Base-by-base conservation (phyloP, 2,888 invertebrate genomes). In the Mythimna pallens region DNA sequence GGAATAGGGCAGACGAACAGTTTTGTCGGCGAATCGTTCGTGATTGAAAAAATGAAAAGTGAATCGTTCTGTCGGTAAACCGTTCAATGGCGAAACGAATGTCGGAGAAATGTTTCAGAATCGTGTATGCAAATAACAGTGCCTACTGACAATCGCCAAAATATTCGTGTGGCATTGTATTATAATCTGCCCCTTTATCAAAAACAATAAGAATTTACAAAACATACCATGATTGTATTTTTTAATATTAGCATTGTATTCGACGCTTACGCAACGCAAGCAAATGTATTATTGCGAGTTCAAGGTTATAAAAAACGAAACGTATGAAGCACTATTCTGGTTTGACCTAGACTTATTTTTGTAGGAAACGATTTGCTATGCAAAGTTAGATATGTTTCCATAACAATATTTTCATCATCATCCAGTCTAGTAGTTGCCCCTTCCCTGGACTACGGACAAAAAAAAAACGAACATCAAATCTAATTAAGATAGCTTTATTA, bases 231-330 rank as follows among this genome's bases (percentile, higher is more conserved):
- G 14, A 22, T 50, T 14, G 17, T 34, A 10, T 47, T 9, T 17
- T 50, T 8, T 40, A 76, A 14, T 40, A 4, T 10, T 25, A 17
- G 34, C 40, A 57, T 73, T 58, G 71, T 78, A 25, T 47, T 30
- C 36, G 9, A 30, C 59, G 36, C 72, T 8, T 34, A 30, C 72
- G 36, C 34, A 47, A 79, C 22, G 22, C 22, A n/a, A 25, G n/a
- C 25, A 25, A 30, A 73, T 25, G 34, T 57, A 52, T 14, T 62
- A 79, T 62, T 61, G 34, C 36, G 36, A 62, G 22, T 57, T 80
- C 75, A 80, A 73, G 75, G 80, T 34, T 43, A 72, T n/a, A 20
- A 30, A 55, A 69, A 43, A 22, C 54, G 8, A 40, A 22, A 55
- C 36, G 22, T 59, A 20, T 47, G 47, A 22, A 72, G n/a, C 79